Evolutionary conservation across 2,888 invertebrate species (phyloP).

Genomic region (Gerosis bhagava): DNA sequence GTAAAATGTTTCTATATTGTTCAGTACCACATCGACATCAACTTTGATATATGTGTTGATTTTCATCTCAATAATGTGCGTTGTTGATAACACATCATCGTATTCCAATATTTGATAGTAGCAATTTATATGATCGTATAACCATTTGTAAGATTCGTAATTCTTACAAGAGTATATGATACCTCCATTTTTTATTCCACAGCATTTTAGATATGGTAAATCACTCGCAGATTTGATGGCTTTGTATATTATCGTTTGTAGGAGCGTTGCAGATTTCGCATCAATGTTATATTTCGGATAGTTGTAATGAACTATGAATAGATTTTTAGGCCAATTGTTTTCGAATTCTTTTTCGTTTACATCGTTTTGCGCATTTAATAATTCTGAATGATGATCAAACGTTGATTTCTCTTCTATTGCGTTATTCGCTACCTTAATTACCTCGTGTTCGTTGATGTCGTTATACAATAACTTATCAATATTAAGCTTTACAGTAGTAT

Average conservation of each 20-base stretch:
- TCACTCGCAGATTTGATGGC: not conserved
- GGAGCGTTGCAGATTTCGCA: not conserved
- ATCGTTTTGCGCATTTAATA: too few species aligned
- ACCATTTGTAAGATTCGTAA: not conserved
- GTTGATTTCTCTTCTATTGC: too few species aligned
- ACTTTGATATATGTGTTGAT: constrained; percentile 40
- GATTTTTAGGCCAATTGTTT: not conserved
- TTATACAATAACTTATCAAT: too few species aligned
- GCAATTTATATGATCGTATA: not conserved
- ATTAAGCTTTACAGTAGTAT: too few species aligned
- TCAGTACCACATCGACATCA: constrained; percentile 38
- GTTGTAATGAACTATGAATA: not conserved
- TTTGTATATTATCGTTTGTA: not conserved
- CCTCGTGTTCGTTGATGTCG: too few species aligned
- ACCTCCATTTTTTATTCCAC: constrained; percentile 49
- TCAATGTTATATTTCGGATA: not conserved
- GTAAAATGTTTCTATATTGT: constrained; percentile 49
- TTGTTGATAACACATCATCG: not conserved
- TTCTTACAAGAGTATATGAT: constrained; percentile 49
- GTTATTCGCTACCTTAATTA: too few species aligned
- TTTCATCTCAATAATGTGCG: constrained; percentile 41
- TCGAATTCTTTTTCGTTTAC: too few species aligned
- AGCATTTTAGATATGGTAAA: constrained; percentile 51
- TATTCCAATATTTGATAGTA: not conserved
- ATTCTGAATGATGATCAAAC: too few species aligned